phyloP scores from a whole-genome alignment of 1,140 invertebrate species.

The Neocloeon triangulifer region DNA sequence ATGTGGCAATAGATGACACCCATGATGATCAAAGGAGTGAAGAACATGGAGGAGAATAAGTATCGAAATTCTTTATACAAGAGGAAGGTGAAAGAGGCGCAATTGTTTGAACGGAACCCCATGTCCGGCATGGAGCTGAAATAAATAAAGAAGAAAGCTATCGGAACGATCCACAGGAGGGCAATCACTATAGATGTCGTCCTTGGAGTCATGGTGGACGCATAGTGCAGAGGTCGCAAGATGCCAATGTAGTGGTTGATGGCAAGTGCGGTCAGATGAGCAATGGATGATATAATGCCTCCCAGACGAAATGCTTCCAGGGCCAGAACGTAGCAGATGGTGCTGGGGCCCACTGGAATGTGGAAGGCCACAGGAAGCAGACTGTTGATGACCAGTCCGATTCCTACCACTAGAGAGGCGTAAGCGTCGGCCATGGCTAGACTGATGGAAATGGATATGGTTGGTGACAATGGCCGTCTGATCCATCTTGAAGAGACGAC shows the following conservation, averaged over 20 bases:
- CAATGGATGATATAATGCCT: slow-evolving; percentile 30
- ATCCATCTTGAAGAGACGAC: slow-evolving; percentile 27
- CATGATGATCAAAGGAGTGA: slow-evolving; percentile 27
- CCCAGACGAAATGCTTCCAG: slow-evolving; percentile 27
- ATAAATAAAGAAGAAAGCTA: slow-evolving; percentile 23
- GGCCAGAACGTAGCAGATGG: slow-evolving; percentile 15
- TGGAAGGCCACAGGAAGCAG: slow-evolving; percentile 13
- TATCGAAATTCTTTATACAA: slow-evolving; percentile 21
- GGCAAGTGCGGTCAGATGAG: slow-evolving; percentile 37
- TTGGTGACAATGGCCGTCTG: slow-evolving; percentile 25
- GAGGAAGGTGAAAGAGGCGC: slow-evolving; percentile 20
- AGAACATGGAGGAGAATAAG: slow-evolving; percentile 21
- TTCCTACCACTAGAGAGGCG: slow-evolving; percentile 22
- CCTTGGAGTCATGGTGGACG: slow-evolving; percentile 24
- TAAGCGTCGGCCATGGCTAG: slow-evolving; percentile 31
- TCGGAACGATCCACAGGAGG: slow-evolving; percentile 27
- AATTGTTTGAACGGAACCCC: slow-evolving; percentile 17
- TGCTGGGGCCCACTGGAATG: slow-evolving; percentile 2
- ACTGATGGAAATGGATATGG: slow-evolving; percentile 31
- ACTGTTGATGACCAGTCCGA: slow-evolving; percentile 28
- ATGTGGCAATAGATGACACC: slow-evolving; percentile 31
- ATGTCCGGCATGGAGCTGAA: slow-evolving; percentile 21
- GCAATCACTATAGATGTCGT: slow-evolving; percentile 20
- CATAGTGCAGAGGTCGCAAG: slow-evolving; percentile 33
- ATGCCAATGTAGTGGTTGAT: slow-evolving; percentile 44